Evolutionary conservation across 2,888 invertebrate genomes (phyloP).

Genomic region (Nomada fucata): DNA sequence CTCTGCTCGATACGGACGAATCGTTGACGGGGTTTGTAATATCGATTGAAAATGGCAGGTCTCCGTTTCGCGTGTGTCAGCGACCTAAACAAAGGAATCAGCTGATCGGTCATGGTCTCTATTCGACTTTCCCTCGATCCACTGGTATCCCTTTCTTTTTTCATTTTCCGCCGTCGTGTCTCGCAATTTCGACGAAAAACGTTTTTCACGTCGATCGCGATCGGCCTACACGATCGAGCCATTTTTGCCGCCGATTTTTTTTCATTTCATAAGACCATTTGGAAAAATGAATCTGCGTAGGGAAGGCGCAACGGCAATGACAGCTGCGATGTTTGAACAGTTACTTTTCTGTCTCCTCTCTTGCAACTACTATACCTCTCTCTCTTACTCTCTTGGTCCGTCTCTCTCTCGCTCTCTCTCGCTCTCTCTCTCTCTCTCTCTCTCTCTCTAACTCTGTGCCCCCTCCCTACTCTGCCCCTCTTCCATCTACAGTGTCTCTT

Average conservation of each 20-base stretch:
- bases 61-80: conserved; percentile 83
- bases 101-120: conserved; percentile 86
- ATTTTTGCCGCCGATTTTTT: not conserved
- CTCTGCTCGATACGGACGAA: conserved; percentile 53
- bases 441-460: conserved; percentile 11
- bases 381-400: conserved; percentile 10
- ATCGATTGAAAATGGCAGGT: conserved; percentile 80
- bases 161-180: not conserved
- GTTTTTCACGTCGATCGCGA: not conserved
- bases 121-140: conserved; percentile 48
- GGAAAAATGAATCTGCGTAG: conserved; percentile 61
- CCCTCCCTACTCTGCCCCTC: not conserved
- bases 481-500: not conserved
- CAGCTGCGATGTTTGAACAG: conserved; percentile 76
- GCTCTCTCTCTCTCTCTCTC: conserved; percentile 13
- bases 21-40: conserved; percentile 68
- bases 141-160: not conserved
- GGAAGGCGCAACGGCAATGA: conserved; percentile 80
- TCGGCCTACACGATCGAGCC: not conserved
- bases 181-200: not conserved
- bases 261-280: not conserved
- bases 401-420: no score
- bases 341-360: conserved; percentile 32
- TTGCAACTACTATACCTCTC: conserved; percentile 12
- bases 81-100: conserved; percentile 92